Evolutionary conservation across 2,797 vertebrate species (phyloP).

Genomic region (Pyrocephalus nanus): DNA sequence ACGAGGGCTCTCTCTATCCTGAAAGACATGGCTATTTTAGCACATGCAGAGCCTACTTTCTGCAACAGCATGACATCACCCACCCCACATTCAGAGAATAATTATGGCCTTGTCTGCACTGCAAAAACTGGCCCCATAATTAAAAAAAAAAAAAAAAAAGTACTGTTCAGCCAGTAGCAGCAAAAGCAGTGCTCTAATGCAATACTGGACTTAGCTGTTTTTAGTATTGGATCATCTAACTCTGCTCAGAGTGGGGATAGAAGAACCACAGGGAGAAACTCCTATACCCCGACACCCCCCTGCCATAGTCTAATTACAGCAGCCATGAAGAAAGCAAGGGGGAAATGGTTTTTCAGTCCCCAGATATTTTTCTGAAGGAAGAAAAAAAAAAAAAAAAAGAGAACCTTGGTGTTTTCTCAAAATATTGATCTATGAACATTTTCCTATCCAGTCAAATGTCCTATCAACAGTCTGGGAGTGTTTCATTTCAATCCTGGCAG

Average conservation of each 20-base stretch:
- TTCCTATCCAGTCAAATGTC: not conserved
- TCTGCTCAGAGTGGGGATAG: not conserved
- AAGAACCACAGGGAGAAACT: not conserved
- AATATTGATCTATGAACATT: not conserved
- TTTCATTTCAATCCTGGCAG: not conserved
- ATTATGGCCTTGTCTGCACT: not conserved
- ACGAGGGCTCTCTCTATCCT: not conserved
- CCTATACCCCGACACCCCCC: not conserved
- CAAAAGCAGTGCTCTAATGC: not conserved
- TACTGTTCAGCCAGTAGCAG: not conserved
- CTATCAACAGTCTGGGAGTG: not conserved
- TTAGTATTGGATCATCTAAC: not conserved
- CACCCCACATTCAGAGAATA: not conserved
- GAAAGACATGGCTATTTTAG: not conserved
- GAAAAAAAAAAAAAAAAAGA: not conserved
- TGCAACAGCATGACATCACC: constrained; percentile 11
- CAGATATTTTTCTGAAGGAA: not conserved
- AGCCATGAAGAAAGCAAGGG: fast-evolving
- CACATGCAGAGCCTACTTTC: not conserved
- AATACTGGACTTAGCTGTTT: not conserved
- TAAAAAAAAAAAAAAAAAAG: not conserved
- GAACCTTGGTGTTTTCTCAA: not conserved
- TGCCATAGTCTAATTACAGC: not conserved
- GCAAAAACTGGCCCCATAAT: not conserved
- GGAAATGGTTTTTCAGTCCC: not conserved